A percentile compares a stretch with the other conserved stretches of the same genome.
Conservation (phyloP, 1,140 invertebrate genomes). For the Tetraneura akinire region DNA sequence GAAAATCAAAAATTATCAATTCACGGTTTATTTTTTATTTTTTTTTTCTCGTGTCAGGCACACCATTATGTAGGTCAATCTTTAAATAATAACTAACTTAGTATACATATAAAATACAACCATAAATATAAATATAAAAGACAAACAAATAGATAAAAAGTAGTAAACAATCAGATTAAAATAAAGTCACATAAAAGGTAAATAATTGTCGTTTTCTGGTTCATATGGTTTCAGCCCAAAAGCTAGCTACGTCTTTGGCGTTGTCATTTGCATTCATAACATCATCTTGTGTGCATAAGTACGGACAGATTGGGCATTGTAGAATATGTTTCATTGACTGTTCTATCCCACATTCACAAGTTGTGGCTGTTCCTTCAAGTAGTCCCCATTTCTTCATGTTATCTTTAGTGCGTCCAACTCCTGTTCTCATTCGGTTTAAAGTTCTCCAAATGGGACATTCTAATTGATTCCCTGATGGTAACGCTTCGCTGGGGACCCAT, state of each 20-base stretch:
- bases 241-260: neutral
- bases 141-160: conserved; percentile 6
- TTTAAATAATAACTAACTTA: too few relatives aligned
- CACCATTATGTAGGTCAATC: neutral
- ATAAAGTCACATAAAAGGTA: neutral
- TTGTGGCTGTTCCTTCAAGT: neutral
- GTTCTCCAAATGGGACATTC: neutral
- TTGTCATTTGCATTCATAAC: neutral
- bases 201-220: neutral
- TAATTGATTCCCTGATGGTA: neutral
- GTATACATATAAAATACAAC: conserved; percentile 8
- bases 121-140: conserved; percentile 8
- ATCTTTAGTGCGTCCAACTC: neutral
- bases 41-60: conserved; percentile 3
- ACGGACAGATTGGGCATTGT: neutral
- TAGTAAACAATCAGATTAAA: neutral
- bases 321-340: conserved; percentile 8
- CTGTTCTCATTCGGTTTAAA: conserved; percentile 13
- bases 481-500: neutral
- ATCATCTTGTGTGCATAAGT: neutral
- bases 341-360: neutral
- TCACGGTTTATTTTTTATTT: too few relatives aligned
- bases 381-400: neutral
- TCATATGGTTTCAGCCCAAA: conserved; percentile 11
- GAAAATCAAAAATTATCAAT: too few relatives aligned